These are phyloP conservation scores for Saccostrea cuccullata DNA, from an alignment of 1,140 invertebrate species.

Conservation along the genomic window DNA sequence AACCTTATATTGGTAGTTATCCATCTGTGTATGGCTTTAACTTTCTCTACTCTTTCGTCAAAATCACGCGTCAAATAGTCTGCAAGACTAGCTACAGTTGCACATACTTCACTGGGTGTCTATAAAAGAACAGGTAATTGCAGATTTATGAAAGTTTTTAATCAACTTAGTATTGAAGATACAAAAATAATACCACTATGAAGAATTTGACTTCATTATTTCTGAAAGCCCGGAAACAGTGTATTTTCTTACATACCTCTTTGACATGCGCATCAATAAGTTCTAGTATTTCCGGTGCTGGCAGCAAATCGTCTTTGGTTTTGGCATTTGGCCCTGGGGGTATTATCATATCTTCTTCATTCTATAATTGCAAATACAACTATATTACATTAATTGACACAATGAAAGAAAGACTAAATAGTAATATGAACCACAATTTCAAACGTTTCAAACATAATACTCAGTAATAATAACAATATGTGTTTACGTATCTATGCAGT, in stretches of 20 bases:
- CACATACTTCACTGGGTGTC: neutral
- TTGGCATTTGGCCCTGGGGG: slow-evolving; percentile 6
- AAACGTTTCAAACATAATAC: too few species aligned
- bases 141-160: too few species aligned
- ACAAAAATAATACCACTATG: too few species aligned
- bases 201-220: too few species aligned
- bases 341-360: slow-evolving; percentile 11
- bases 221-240: too few species aligned
- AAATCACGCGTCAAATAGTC: slow-evolving; percentile 4
- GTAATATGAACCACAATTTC: too few species aligned
- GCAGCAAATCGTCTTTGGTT: neutral
- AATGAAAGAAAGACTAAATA: too few species aligned
- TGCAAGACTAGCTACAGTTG: neutral
- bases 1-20: slow-evolving; percentile 15
- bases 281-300: slow-evolving; percentile 13
- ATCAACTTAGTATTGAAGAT: neutral
- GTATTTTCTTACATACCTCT: neutral
- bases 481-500: too few species aligned
- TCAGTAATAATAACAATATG: too few species aligned
- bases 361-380: neutral
- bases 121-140: neutral
- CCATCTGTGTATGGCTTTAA: neutral
- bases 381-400: neutral
- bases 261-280: neutral
- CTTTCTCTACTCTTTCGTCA: slow-evolving; percentile 4